Conservation (phyloP, 1,140 invertebrate genomes). For the Apis laboriosa region DNA sequence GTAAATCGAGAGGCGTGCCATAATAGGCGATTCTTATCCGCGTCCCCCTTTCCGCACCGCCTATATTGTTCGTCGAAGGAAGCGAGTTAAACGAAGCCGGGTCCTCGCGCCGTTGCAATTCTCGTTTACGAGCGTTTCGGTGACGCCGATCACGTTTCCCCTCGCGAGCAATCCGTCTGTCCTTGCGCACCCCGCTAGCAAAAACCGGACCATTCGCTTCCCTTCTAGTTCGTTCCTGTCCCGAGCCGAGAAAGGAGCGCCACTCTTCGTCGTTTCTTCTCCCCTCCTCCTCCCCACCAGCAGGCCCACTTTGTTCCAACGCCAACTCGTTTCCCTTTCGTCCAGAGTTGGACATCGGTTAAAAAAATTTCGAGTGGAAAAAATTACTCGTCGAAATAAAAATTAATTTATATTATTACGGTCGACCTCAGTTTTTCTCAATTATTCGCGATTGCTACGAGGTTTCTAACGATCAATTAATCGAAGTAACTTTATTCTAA, state of each 20-base stretch:
- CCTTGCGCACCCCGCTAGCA: slow-evolving; percentile 69
- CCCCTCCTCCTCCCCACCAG: background rate
- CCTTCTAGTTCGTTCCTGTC: slow-evolving; percentile 62
- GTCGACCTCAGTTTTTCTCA: too few relatives aligned
- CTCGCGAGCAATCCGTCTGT: slow-evolving; percentile 51
- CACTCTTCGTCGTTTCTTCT: slow-evolving; percentile 19
- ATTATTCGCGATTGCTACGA: too few relatives aligned
- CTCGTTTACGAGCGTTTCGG: slow-evolving; percentile 49
- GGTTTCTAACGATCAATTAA: too few relatives aligned
- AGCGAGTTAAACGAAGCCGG: too few relatives aligned
- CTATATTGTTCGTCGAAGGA: too few relatives aligned
- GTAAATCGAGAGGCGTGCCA: background rate
- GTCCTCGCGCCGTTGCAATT: slow-evolving; percentile 28
- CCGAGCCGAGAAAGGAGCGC: slow-evolving; percentile 38
- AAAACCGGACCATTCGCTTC: slow-evolving; percentile 66
- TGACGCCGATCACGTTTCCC: slow-evolving; percentile 42
- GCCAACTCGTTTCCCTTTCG: background rate
- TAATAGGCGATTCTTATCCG: background rate
- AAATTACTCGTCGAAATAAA: too few relatives aligned
- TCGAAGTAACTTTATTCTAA: too few relatives aligned
- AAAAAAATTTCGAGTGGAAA: too few relatives aligned
- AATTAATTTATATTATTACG: too few relatives aligned
- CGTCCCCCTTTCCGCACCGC: background rate
- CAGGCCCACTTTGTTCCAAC: slow-evolving; percentile 2
- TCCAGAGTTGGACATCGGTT: too few relatives aligned